A percentile compares a stretch with the other conserved stretches of the same genome.
Conservation (phyloP, 2,888 invertebrate genomes). For the Isoperla grammatica region DNA sequence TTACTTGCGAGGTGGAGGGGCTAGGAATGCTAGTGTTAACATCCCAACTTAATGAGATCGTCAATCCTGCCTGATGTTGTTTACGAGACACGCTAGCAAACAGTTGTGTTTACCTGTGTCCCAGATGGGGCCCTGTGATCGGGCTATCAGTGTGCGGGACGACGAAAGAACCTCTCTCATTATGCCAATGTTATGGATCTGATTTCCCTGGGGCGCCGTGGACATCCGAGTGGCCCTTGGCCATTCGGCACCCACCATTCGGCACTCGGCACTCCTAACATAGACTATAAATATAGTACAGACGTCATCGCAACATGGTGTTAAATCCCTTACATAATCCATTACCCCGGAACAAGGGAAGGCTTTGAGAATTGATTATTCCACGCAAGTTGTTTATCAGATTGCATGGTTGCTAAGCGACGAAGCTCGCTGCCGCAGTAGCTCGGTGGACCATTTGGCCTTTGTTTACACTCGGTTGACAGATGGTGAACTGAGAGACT, state of each 20-base stretch:
- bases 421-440: slow-evolving; percentile 20
- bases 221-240: slow-evolving; percentile 15
- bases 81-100: slow-evolving; percentile 21
- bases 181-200: slow-evolving; percentile 26
- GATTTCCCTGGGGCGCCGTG: slow-evolving; percentile 28
- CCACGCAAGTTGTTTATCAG: slow-evolving; percentile 36
- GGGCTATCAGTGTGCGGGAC: slow-evolving; percentile 12
- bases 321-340: slow-evolving; percentile 33
- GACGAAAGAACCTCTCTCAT: slow-evolving; percentile 18
- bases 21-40: slow-evolving; percentile 24
- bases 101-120: slow-evolving; percentile 27
- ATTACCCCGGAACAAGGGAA: slow-evolving; percentile 31
- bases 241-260: background rate
- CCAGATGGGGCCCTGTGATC: background rate
- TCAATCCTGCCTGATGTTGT: slow-evolving; percentile 28
- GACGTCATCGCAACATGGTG: slow-evolving; percentile 31
- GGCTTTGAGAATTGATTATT: slow-evolving; percentile 35
- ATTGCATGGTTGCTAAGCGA: slow-evolving; percentile 33
- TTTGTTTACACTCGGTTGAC: slow-evolving; percentile 38
- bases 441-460: slow-evolving; percentile 36
- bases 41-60: slow-evolving; percentile 29
- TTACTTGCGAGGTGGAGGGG: background rate
- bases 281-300: slow-evolving; percentile 32
- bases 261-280: slow-evolving; percentile 21
- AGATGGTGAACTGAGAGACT: slow-evolving; percentile 36